These are phyloP conservation scores for Eulithis testata DNA, from an alignment of 2,888 invertebrate species.

Conservation along the genomic window DNA sequence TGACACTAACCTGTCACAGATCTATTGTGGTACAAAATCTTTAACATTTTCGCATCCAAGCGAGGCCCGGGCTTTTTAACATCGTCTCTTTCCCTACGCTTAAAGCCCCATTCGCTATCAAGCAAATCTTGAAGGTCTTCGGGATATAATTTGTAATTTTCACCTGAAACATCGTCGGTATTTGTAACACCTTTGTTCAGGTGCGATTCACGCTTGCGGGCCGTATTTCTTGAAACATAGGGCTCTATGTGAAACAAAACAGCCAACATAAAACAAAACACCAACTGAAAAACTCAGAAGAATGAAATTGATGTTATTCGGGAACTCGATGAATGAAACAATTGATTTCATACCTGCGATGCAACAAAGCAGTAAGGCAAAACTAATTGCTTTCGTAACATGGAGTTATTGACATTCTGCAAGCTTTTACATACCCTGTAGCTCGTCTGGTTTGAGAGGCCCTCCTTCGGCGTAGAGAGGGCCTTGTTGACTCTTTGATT, in stretches of 20 bases:
- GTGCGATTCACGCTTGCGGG: constrained; percentile 53
- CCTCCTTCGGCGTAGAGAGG: constrained; percentile 77
- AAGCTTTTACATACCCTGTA: constrained; percentile 62
- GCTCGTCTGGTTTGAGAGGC: constrained; percentile 69
- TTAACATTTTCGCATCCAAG: constrained; percentile 87
- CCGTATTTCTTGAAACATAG: constrained; percentile 49
- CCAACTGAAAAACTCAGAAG: constrained; percentile 53
- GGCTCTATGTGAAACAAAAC: constrained; percentile 57
- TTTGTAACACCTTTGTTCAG: constrained; percentile 65
- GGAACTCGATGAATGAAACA: constrained; percentile 58
- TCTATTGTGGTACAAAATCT: constrained; percentile 79
- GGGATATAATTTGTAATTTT: constrained; percentile 77
- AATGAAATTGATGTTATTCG: constrained; percentile 51
- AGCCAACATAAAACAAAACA: constrained; percentile 56
- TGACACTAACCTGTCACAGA: constrained; percentile 84
- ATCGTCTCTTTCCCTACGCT: constrained; percentile 94
- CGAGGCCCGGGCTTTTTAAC: constrained; percentile 98
- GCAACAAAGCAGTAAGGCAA: constrained; percentile 71
- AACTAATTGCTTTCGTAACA: constrained; percentile 61
- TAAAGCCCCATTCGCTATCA: constrained; percentile 90
- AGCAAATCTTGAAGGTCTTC: constrained; percentile 85
- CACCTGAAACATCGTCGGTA: constrained; percentile 82
- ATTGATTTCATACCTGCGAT: constrained; percentile 62
- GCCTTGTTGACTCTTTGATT: constrained; percentile 65
- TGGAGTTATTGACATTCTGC: constrained; percentile 39